Evolutionary conservation across 2,113 vertebrate genomes (phyloP), one percentile per base, ranked within the genome.

Genomic region (Sceloporus tristichus): DNA sequence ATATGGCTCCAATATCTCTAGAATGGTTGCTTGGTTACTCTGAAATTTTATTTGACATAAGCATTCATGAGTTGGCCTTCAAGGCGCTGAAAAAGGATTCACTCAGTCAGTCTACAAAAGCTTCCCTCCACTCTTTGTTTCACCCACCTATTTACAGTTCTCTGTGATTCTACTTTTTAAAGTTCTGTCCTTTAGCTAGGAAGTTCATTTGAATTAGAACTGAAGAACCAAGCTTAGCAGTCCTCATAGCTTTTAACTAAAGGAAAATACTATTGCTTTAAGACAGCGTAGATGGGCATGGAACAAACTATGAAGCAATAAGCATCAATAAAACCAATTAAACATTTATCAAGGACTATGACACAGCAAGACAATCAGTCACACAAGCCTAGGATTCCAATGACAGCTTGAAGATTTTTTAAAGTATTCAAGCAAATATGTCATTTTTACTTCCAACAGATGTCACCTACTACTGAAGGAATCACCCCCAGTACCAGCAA

Each of bases 151-250:
- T 86, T 25, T 23, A 68, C 9, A 5, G 25, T 40, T 42, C 4
- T 25, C 8, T 42, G 13, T 0, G 0, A 0, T 0, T 0, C 0
- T 76, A 59, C 85, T 56, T 84, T 81, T 18, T 11, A 2, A 1
- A 9, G 9, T 18, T 34, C 18, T 40, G 2, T 79, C 29, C 19
- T 21, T 85, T n/a, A 59, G 38, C 34, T 56, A 2, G 14, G 13
- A 78, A 48, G 54, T 59, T 66, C 38, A 10, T 34, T 56, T 79
- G 29, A 56, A 21, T 80, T 85, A 74, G 70, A 23, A 23, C 5
- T 48, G 5, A 71, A n/a, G 48, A 81, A 77, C 18, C 3, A 9
- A 29, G 16, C 62, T 48, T 68, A 70, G 25, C 4, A 56, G n/a
- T 27, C 42, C 18, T 77, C 48, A 66, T 29, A 70, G 13, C 21